Evolutionary conservation across 1,140 invertebrate genomes (phyloP).

Genomic region (Cotesia typhae): DNA sequence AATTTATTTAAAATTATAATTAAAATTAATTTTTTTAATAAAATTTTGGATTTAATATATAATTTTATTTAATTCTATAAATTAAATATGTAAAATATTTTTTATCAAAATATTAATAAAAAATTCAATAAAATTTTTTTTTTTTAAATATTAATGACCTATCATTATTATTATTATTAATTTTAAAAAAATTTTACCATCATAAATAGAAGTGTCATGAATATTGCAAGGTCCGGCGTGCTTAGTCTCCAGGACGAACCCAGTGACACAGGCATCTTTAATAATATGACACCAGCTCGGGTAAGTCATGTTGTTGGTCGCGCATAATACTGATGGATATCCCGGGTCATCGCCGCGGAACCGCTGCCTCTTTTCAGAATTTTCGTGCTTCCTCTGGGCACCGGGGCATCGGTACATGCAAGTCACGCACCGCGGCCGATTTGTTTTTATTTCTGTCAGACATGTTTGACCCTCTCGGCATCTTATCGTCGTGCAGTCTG

Average conservation of each 20-base stretch:
- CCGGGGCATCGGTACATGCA: constrained; percentile 72
- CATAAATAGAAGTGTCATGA: constrained; percentile 54
- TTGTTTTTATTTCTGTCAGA: constrained; percentile 75
- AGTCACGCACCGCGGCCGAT: constrained; percentile 79
- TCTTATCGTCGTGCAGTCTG: constrained; percentile 77
- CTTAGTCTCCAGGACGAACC: constrained; percentile 79
- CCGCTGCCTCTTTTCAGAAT: constrained; percentile 45
- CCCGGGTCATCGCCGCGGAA: constrained; percentile 60
- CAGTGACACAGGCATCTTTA: constrained; percentile 82
- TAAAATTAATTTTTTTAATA: too few relatives aligned
- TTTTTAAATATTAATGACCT: too few relatives aligned
- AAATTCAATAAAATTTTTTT: too few relatives aligned
- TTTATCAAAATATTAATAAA: too few relatives aligned
- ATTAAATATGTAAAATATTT: too few relatives aligned
- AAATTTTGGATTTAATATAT: too few relatives aligned
- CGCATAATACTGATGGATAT: constrained; percentile 73
- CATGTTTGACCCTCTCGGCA: constrained; percentile 81
- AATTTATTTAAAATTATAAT: too few relatives aligned
- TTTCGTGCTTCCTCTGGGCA: constrained; percentile 53
- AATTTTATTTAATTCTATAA: too few relatives aligned
- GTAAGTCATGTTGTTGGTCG: constrained; percentile 84
- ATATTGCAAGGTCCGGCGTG: constrained; percentile 74
- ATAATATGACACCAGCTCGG: constrained; percentile 88
- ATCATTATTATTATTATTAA: too few relatives aligned
- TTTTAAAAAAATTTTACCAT: constrained; percentile 46